These are phyloP conservation scores for Cabera pusaria DNA, from an alignment of 2,888 invertebrate species.

Conservation along the genomic window DNA sequence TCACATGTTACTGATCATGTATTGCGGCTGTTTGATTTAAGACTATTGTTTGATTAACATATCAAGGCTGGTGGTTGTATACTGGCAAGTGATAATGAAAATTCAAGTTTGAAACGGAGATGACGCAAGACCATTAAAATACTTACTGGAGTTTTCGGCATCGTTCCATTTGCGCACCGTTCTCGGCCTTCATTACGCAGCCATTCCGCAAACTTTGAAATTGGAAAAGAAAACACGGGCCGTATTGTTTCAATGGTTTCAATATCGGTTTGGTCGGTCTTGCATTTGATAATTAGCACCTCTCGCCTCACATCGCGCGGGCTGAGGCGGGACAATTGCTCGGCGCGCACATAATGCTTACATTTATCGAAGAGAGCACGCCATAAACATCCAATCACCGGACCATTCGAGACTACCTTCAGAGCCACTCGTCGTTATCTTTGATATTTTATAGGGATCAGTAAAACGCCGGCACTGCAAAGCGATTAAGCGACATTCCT, in stretches of 20 bases:
- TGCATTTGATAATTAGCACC: constrained; percentile 83
- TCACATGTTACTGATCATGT: constrained; percentile 71
- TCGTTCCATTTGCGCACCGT: constrained; percentile 77
- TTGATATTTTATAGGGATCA: constrained; percentile 81
- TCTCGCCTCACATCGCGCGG: constrained; percentile 53
- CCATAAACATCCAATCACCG: constrained; percentile 78
- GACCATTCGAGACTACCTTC: constrained; percentile 61
- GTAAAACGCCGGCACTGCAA: constrained; percentile 79
- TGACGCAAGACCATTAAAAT: constrained; percentile 83
- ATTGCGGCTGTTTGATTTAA: constrained; percentile 75
- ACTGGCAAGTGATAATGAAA: constrained; percentile 82
- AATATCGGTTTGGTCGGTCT: constrained; percentile 75
- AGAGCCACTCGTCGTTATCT: constrained; percentile 78
- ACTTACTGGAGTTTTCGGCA: constrained; percentile 80
- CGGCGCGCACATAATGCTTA: constrained; percentile 60
- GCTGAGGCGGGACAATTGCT: constrained; percentile 52
- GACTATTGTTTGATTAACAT: constrained; percentile 81
- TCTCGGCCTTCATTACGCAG: constrained; percentile 79
- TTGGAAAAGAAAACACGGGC: constrained; percentile 77
- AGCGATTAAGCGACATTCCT: constrained; percentile 78
- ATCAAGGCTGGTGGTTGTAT: constrained; percentile 80
- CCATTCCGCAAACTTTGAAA: constrained; percentile 80
- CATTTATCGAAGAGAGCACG: constrained; percentile 68
- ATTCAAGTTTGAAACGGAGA: constrained; percentile 80
- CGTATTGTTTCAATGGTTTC: constrained; percentile 81